Evolutionary conservation across 2,113 vertebrate genomes (phyloP), one percentile per base, ranked within the genome.

Genomic region (Mesembrinibis cayennensis): DNA sequence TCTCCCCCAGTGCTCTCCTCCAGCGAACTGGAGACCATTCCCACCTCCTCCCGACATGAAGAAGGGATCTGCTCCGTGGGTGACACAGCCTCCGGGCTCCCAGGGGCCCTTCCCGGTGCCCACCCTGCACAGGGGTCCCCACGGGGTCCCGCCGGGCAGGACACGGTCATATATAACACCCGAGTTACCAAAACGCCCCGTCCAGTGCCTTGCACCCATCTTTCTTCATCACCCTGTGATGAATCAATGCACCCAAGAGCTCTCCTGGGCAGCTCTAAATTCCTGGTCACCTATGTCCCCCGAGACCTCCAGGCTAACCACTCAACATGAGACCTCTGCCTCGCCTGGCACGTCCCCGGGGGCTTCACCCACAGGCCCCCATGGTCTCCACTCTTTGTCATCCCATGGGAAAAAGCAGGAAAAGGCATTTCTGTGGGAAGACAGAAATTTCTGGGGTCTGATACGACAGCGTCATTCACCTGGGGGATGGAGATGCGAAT

Each of bases 311-410:
- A 20, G 1, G 1, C 70, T 27, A 29, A 36, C 21, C 53, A 59
- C 62, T 10, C 47, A 18, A 21, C 19, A 26, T 4, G 27, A 67
- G 16, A 56, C 32, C 13, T 44, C 36, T 0, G 1, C 47, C 49
- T 16, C 1, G 0, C 19, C 55, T 52, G 42, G 22, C 36, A 18
- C 3, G 0, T 25, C 53, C 36, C n/a, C 0, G 2, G 42, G 40
- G 69, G 49, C 49, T 63, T 44, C 16, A 25, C 42, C 32, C 19
- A 11, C 19, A 26, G 23, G 22, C 7, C 30, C 63, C 58, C 9
- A 0, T 8, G 25, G 49, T 3, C 70, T 65, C 38, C 1, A 1
- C 30, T 80, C 20, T 26, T 45, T 1, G 0, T 17, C 21, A 17
- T 62, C 36, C 44, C 1, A 0, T 10, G 61, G 84, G 38, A 32